Percentiles rank a stretch among this genome's conserved stretches.
phyloP scores from a whole-genome alignment of 2,797 vertebrate genomes.

The Rhabdophis nuchalis region DNA sequence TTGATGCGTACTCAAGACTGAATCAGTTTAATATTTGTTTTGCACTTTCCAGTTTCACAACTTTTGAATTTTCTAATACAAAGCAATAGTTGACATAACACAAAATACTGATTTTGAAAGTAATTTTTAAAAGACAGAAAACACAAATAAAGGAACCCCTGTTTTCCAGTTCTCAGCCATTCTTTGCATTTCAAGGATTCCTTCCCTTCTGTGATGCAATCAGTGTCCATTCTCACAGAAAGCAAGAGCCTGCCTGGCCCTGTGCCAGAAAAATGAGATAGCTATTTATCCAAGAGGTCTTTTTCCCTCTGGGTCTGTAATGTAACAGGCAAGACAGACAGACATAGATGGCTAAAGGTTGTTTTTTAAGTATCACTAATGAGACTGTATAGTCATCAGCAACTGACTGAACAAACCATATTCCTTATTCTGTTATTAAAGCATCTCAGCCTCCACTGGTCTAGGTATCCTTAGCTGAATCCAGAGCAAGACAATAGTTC shows the following conservation, averaged over 20 bases:
- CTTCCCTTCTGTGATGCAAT: fast-evolving
- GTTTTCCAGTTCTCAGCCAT: background rate
- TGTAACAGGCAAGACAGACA: background rate
- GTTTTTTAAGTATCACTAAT: background rate
- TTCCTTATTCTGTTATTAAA: constrained; percentile 23
- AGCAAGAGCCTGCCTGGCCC: background rate
- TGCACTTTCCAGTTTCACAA: constrained; percentile 54
- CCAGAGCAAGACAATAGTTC: constrained; percentile 42
- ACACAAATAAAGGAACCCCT: constrained; percentile 25
- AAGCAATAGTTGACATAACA: constrained; percentile 45
- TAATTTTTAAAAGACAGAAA: constrained; percentile 23
- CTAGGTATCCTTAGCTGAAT: constrained; percentile 16
- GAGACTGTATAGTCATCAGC: background rate
- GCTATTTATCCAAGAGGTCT: background rate
- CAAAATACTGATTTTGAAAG: constrained; percentile 47
- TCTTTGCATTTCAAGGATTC: background rate
- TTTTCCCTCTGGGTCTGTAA: background rate
- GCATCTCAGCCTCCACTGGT: constrained; percentile 39
- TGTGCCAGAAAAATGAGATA: background rate
- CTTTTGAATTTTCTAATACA: constrained; percentile 57
- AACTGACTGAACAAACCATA: constrained; percentile 10
- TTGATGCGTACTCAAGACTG: constrained; percentile 49
- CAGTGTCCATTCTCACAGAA: background rate
- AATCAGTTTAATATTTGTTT: constrained; percentile 61
- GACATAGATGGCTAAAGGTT: background rate